Evolutionary conservation across 2,113 vertebrate species (phyloP).

Genomic region (Sporophila hypoxantha): DNA sequence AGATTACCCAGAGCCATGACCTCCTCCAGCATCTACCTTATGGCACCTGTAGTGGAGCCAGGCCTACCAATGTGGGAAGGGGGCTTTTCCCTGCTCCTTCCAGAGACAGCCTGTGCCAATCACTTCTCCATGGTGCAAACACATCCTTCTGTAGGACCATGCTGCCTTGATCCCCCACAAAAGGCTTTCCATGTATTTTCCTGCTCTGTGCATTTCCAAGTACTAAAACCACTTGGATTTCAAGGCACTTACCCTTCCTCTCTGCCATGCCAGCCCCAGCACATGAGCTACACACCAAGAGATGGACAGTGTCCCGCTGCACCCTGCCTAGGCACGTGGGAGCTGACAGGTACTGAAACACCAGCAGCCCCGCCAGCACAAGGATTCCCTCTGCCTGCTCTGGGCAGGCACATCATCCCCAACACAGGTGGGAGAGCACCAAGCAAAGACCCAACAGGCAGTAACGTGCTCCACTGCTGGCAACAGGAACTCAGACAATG

Average conservation of each 20-base stretch:
- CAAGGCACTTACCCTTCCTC: neutral
- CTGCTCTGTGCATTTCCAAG: neutral
- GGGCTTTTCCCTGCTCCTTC: neutral
- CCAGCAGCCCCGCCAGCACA: neutral
- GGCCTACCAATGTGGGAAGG: neutral
- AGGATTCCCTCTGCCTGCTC: neutral
- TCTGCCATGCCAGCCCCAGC: neutral
- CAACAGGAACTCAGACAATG: rapidly evolving
- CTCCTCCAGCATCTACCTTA: neutral
- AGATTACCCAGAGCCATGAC: neutral
- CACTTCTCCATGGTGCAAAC: rapidly evolving
- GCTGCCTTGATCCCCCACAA: neutral
- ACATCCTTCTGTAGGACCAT: neutral
- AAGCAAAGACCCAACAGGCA: neutral
- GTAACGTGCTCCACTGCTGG: rapidly evolving
- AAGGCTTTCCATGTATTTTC: neutral
- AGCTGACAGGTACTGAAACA: neutral
- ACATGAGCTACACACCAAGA: neutral
- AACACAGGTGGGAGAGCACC: rapidly evolving
- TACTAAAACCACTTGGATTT: neutral
- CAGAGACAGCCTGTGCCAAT: neutral
- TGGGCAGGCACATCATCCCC: neutral
- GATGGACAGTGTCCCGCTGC: neutral
- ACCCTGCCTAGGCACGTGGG: neutral
- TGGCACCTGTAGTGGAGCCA: neutral